Percentiles rank a stretch among this genome's conserved stretches.
Evolutionary conservation across 2,888 invertebrate genomes (phyloP).

Genomic region (Thera obeliscata): DNA sequence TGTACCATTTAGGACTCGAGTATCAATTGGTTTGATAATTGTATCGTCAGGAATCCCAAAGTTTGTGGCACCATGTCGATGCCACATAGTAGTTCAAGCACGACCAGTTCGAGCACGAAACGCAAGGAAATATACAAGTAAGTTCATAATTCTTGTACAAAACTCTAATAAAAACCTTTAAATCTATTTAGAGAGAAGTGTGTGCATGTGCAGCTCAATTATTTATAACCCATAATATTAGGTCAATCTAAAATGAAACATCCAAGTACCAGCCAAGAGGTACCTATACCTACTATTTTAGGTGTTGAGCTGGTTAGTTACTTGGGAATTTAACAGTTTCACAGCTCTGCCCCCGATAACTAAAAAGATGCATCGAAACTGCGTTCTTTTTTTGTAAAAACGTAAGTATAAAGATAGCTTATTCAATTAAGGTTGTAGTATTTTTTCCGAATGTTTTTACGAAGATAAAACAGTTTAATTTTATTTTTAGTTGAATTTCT

Average conservation of each 20-base stretch:
- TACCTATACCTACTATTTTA: background rate
- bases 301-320: background rate
- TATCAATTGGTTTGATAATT: background rate
- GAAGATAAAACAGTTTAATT: too few species aligned
- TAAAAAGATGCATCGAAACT: too few species aligned
- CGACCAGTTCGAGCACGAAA: slow-evolving; percentile 79
- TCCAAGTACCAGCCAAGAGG: slow-evolving; percentile 3
- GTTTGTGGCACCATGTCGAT: slow-evolving; percentile 67
- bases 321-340: background rate
- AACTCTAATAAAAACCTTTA: background rate
- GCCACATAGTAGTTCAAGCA: slow-evolving; percentile 81
- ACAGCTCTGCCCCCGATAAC: too few species aligned
- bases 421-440: too few species aligned
- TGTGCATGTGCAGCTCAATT: slow-evolving; percentile 21
- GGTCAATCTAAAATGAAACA: slow-evolving; percentile 24
- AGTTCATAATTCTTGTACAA: slow-evolving; percentile 40
- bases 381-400: too few species aligned
- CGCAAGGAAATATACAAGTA: slow-evolving; percentile 83
- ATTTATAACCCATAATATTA: slow-evolving; percentile 29
- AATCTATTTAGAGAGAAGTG: background rate
- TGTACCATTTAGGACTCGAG: background rate
- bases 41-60: slow-evolving; percentile 25
- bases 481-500: too few species aligned
- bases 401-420: too few species aligned
- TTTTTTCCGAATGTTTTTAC: too few species aligned